Evolutionary conservation across 1,140 invertebrate species (phyloP).

Genomic region (Drosophila serrata): DNA sequence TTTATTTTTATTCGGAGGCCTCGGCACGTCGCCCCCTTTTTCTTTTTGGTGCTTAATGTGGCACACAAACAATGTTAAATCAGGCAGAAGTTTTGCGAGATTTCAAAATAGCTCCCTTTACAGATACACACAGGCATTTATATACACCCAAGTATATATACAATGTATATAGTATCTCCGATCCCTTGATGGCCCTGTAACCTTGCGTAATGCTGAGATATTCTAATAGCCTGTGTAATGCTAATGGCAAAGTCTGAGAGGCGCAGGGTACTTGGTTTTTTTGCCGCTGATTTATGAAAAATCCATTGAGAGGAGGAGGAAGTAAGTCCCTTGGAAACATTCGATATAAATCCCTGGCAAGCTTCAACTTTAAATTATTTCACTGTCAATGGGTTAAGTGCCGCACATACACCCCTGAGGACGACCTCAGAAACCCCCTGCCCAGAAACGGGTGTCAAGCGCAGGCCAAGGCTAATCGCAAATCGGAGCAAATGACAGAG

Average conservation of each 20-base stretch:
- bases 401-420: background rate
- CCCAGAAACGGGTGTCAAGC: constrained; percentile 1
- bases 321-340: background rate
- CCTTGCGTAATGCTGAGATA: constrained; percentile 64
- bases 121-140: too few species aligned
- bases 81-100: constrained; percentile 72
- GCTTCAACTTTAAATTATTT: constrained; percentile 17
- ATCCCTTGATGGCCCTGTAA: background rate
- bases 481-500: constrained; percentile 56
- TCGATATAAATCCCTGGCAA: constrained; percentile 1
- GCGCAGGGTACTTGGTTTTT: constrained; percentile 24
- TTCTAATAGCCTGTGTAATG: constrained; percentile 75
- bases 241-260: constrained; percentile 32
- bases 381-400: constrained; percentile 62
- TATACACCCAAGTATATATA: too few species aligned
- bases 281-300: constrained; percentile 63
- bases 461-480: constrained; percentile 58
- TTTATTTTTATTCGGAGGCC: constrained; percentile 26
- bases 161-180: too few species aligned
- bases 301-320: background rate
- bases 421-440: background rate
- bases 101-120: constrained; percentile 56
- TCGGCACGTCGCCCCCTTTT: constrained; percentile 5
- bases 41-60: constrained; percentile 41
- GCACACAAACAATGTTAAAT: constrained; percentile 59